Conservation (phyloP, 1,140 invertebrate species). For the Drosophila sproati region DNA sequence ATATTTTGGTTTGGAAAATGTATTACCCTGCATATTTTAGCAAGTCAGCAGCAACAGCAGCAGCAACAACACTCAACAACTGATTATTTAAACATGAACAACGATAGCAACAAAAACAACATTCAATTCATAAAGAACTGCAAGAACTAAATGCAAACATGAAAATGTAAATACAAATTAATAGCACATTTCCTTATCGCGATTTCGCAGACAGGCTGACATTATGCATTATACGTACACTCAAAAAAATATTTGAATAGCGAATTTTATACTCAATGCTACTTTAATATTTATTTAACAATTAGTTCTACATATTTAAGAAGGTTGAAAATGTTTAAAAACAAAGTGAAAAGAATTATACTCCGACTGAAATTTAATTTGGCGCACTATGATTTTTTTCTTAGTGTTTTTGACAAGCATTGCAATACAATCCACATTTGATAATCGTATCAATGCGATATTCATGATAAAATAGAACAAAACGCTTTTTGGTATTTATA, state of each 20-base stretch:
- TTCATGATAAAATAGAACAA: no score
- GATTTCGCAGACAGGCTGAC: not conserved
- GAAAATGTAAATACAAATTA: conserved; percentile 67
- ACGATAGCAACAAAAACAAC: conserved; percentile 17
- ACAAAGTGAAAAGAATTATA: no score
- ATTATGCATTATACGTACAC: not conserved
- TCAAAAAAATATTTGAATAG: not conserved
- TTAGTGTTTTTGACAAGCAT: no score
- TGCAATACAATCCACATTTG: no score
- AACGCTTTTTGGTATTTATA: no score
- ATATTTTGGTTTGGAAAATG: conserved; percentile 65
- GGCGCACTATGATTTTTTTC: no score
- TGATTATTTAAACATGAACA: conserved; percentile 67
- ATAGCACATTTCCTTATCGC: conserved; percentile 54
- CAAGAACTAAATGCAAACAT: conserved; percentile 22
- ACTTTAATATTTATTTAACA: no score
- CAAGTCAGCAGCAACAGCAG: conserved; percentile 13
- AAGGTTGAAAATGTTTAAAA: no score
- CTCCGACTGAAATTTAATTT: no score
- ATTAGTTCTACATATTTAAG: no score
- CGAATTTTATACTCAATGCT: no score
- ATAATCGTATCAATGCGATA: no score
- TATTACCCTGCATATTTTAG: conserved; percentile 60
- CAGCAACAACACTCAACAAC: conserved; percentile 34
- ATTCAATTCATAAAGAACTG: not conserved